Percentiles rank a stretch among this genome's conserved stretches.
Conservation (phyloP, 92 coral and sea anemone species). For the Umimayanthus kanabou region DNA sequence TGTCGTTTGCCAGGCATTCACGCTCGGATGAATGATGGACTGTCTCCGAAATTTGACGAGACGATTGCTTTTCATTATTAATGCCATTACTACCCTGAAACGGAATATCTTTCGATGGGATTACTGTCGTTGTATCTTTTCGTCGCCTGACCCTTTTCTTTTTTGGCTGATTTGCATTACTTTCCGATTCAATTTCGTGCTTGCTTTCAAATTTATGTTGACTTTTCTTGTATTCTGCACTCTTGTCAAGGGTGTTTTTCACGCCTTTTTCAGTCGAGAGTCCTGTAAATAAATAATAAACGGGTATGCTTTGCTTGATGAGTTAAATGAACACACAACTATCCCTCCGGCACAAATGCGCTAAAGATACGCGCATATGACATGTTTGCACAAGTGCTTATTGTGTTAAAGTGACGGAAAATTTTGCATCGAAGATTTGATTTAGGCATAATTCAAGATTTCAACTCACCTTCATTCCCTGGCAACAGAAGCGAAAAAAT, state of each 20-base stretch:
- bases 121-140: conserved; percentile 57
- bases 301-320: conserved; percentile 62
- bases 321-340: conserved; percentile 91
- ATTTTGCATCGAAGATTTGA: conserved; percentile 22
- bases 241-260: conserved; percentile 27
- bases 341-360: conserved; percentile 34
- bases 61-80: conserved; percentile 92
- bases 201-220: conserved; percentile 21
- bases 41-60: conserved; percentile 46
- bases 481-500: conserved; percentile 13
- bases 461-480: conserved; percentile 37
- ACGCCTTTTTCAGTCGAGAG: conserved; percentile 53
- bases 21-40: conserved; percentile 39
- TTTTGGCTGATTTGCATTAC: conserved; percentile 29
- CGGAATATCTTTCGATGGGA: conserved; percentile 66
- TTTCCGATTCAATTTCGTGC: not conserved
- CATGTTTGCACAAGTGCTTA: conserved; percentile 58
- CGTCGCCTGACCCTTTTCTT: conserved; percentile 68
- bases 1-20: conserved; percentile 34
- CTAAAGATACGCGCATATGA: conserved; percentile 18
- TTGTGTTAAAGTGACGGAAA: conserved; percentile 4
- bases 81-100: conserved; percentile 68
- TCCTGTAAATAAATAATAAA: conserved; percentile 66
- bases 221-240: not conserved
- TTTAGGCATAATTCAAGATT: conserved; percentile 33